These are phyloP conservation scores for Oophaga pumilio DNA, from an alignment of 2,113 vertebrate genomes.

Conservation along the genomic window DNA sequence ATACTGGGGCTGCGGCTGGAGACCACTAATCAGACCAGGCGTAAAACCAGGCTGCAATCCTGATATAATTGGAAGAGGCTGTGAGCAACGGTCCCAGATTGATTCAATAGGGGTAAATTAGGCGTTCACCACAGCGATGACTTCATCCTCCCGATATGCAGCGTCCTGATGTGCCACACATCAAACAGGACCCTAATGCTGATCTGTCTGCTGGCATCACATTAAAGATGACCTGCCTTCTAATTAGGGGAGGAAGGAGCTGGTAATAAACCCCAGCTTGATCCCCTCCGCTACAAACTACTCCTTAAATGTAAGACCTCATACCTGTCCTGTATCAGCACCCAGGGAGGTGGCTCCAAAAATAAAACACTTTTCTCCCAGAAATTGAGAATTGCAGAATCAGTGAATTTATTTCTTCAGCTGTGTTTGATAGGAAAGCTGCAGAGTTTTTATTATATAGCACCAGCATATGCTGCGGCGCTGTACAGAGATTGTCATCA, in stretches of 20 bases:
- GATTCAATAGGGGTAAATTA: slow-evolving; percentile 24
- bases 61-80: slow-evolving; percentile 32
- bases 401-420: not conserved
- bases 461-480: no score
- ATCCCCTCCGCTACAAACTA: not conserved
- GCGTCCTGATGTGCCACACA: not conserved
- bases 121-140: slow-evolving; percentile 15
- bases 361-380: not conserved
- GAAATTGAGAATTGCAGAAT: not conserved
- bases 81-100: not conserved
- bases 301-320: not conserved
- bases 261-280: slow-evolving; percentile 42
- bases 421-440: not conserved
- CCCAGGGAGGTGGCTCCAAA: not conserved
- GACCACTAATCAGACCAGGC: not conserved
- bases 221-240: slow-evolving; percentile 60
- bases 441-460: no score
- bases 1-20: not conserved
- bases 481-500: no score
- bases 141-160: not conserved
- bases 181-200: slow-evolving; percentile 36
- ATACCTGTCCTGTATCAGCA: not conserved
- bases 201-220: slow-evolving; percentile 60
- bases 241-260: slow-evolving; percentile 57
- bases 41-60: not conserved